phyloP scores from a whole-genome alignment of 2,113 vertebrate species.

The Microcebus ravelobensis region DNA sequence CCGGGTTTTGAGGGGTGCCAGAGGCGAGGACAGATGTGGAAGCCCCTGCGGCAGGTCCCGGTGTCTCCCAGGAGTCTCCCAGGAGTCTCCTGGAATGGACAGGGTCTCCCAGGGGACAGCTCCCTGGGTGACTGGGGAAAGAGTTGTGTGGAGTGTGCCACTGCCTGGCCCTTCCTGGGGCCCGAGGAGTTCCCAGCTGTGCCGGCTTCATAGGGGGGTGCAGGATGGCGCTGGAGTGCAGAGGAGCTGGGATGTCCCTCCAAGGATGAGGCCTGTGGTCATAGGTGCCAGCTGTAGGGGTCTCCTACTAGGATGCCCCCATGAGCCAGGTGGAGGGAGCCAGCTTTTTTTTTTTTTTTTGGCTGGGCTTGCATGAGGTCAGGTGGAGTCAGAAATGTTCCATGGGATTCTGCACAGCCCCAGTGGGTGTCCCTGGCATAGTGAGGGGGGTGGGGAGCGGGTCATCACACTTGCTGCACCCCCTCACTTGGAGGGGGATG shows the following conservation, averaged over 20 bases:
- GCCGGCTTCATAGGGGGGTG: background rate
- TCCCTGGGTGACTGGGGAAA: background rate
- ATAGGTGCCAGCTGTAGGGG: background rate
- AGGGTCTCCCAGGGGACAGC: background rate
- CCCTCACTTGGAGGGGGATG: background rate
- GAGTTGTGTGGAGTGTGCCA: background rate
- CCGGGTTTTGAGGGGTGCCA: background rate
- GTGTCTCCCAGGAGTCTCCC: background rate
- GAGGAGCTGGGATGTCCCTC: background rate
- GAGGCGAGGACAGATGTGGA: background rate
- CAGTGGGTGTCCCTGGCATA: background rate
- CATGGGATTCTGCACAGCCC: background rate
- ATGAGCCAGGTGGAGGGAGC: background rate
- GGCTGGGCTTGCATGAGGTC: background rate
- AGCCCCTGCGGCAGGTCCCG: background rate
- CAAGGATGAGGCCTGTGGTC: background rate
- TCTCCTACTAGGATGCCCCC: background rate
- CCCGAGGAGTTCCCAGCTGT: background rate
- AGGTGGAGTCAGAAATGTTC: background rate
- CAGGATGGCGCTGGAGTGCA: background rate
- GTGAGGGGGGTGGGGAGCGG: background rate
- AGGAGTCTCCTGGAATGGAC: background rate
- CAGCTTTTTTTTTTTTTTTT: background rate
- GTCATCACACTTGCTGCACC: background rate
- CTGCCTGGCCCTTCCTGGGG: background rate